These are phyloP conservation scores for Bradynema listronoti DNA, from an alignment of 1,140 invertebrate species.

Conservation along the genomic window DNA sequence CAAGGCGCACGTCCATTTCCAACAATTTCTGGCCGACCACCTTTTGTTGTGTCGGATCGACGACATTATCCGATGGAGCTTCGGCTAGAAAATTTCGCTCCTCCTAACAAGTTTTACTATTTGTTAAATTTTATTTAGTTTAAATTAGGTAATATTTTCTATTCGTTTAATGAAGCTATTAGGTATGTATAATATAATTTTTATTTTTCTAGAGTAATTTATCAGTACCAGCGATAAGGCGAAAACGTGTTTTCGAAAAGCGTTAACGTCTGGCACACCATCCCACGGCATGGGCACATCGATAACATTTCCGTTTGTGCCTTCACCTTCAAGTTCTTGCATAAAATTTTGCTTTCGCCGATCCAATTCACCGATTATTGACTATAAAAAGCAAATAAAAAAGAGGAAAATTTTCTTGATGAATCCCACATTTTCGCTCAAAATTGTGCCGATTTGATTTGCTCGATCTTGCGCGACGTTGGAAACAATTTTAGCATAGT, in stretches of 20 bases:
- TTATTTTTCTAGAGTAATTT: background rate
- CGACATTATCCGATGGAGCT: constrained; percentile 74
- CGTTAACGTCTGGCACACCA: constrained; percentile 39
- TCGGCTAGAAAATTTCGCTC: constrained; percentile 90
- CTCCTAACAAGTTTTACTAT: constrained; percentile 62
- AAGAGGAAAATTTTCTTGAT: too few species aligned
- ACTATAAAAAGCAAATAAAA: constrained; percentile 22
- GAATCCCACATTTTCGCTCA: too few species aligned
- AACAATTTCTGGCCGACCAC: constrained; percentile 86
- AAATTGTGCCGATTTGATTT: too few species aligned
- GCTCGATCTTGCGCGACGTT: too few species aligned
- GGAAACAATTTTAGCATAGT: too few species aligned
- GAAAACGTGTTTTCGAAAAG: constrained; percentile 44
- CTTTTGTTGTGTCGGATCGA: constrained; percentile 79
- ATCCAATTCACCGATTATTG: constrained; percentile 36
- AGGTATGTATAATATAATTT: background rate
- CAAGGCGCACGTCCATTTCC: constrained; percentile 84
- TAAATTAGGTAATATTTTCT: background rate
- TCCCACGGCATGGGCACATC: constrained; percentile 38
- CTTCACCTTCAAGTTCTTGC: constrained; percentile 28
- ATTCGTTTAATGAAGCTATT: too few species aligned
- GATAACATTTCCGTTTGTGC: constrained; percentile 7
- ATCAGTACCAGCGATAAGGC: constrained; percentile 29
- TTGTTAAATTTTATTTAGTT: background rate
- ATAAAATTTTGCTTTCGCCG: constrained; percentile 38